A percentile compares a stretch with the other conserved stretches of the same genome.
Conservation (phyloP, 2,888 invertebrate genomes). For the Spodoptera littoralis region DNA sequence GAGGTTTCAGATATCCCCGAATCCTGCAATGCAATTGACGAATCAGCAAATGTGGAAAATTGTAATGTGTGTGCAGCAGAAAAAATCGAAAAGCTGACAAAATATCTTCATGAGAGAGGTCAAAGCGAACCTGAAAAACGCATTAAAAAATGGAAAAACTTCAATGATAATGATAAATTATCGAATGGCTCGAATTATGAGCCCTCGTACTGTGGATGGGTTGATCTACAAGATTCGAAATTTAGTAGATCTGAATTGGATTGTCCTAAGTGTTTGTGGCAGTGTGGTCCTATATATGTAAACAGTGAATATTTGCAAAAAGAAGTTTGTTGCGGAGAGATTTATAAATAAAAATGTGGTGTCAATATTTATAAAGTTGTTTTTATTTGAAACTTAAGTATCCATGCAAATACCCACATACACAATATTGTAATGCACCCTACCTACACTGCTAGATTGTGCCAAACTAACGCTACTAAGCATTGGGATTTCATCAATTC, state of each 20-base stretch:
- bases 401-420: too few relatives aligned
- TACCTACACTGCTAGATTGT: too few relatives aligned
- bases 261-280: conserved; percentile 86
- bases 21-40: conserved; percentile 58
- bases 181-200: conserved; percentile 52
- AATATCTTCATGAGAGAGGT: conserved; percentile 74
- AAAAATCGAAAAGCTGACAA: conserved; percentile 87
- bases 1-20: conserved; percentile 69
- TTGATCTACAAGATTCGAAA: conserved; percentile 67
- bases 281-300: conserved; percentile 81
- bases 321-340: conserved; percentile 65
- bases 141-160: conserved; percentile 81
- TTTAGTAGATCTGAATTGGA: conserved; percentile 49
- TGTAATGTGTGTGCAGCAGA: conserved; percentile 72
- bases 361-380: conserved; percentile 50
- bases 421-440: too few relatives aligned
- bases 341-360: conserved; percentile 74
- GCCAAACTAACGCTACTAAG: too few relatives aligned
- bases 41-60: conserved; percentile 66
- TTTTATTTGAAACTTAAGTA: conserved; percentile 11
- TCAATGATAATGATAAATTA: conserved; percentile 64
- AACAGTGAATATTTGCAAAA: conserved; percentile 73
- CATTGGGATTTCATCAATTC: too few relatives aligned
- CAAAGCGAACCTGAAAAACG: conserved; percentile 47
- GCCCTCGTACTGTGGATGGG: conserved; percentile 66